Conservation (phyloP, 2,113 vertebrate species). For the Silurus glanis region DNA sequence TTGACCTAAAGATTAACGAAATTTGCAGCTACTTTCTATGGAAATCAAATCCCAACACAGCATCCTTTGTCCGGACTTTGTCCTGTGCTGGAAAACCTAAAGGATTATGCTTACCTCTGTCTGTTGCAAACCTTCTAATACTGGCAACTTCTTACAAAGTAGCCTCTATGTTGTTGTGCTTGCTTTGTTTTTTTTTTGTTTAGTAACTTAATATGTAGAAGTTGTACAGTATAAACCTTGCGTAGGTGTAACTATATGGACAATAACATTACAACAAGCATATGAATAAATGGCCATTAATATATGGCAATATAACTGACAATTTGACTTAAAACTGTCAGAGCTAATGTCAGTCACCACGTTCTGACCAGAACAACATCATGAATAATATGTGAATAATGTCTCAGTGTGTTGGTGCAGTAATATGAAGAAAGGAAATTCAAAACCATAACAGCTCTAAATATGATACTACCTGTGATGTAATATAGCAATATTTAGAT, state of each 20-base stretch:
- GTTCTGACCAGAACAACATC: not conserved
- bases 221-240: not conserved
- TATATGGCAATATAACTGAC: not conserved
- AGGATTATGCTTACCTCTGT: not conserved
- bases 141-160: not conserved
- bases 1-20: not conserved
- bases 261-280: not conserved
- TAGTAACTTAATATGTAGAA: not conserved
- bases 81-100: not conserved
- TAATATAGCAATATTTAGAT: constrained; percentile 3
- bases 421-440: not conserved
- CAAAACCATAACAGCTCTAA: not conserved
- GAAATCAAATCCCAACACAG: not conserved
- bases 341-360: not conserved
- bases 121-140: not conserved
- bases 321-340: not conserved
- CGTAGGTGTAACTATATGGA: not conserved
- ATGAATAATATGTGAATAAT: not conserved
- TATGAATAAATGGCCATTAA: not conserved
- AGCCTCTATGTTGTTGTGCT: too few species aligned
- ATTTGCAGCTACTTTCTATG: not conserved
- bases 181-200: not conserved
- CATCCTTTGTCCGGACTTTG: not conserved
- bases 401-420: not conserved
- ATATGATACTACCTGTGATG: not conserved